These are phyloP conservation scores for Drosophila fulvimacula DNA, from an alignment of 2,888 invertebrate species.

Conservation along the genomic window DNA sequence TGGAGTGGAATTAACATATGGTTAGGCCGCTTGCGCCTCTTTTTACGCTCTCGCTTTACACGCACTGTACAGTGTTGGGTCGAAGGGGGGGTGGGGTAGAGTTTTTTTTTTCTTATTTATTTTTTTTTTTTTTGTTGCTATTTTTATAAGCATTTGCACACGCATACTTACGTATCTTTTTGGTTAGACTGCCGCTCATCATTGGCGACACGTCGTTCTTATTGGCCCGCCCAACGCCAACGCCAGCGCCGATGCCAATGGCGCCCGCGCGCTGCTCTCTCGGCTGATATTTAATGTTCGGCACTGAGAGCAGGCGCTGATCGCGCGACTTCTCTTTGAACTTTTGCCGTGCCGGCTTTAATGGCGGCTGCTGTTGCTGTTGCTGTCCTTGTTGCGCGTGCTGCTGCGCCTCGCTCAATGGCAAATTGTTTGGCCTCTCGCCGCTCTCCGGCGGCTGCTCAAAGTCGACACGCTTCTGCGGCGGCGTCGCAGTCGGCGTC, in stretches of 20 bases:
- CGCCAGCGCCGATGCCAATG: constrained; percentile 27
- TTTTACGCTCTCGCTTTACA: constrained; percentile 17
- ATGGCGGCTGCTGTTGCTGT: constrained; percentile 72
- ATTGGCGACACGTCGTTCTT: constrained; percentile 85
- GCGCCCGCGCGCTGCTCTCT: constrained; percentile 80
- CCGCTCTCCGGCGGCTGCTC: constrained; percentile 80
- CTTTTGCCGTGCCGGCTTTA: constrained; percentile 86
- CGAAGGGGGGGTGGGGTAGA: constrained; percentile 5
- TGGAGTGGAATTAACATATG: constrained; percentile 3
- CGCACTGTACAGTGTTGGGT: not conserved
- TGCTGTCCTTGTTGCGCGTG: not conserved
- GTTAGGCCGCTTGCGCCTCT: constrained; percentile 5
- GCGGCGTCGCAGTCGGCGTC: constrained; percentile 17
- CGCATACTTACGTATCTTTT: constrained; percentile 94
- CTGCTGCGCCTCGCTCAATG: constrained; percentile 41
- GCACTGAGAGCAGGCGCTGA: constrained; percentile 90
- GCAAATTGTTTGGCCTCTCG: constrained; percentile 88
- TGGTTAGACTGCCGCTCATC: constrained; percentile 91
- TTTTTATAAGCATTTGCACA: constrained; percentile 25
- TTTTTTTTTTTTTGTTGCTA: constrained; percentile 1
- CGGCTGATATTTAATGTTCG: constrained; percentile 89
- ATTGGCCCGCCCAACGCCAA: constrained; percentile 69
- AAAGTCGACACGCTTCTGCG: constrained; percentile 83
- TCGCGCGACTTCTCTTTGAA: constrained; percentile 86
- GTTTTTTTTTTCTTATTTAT: not conserved